Evolutionary conservation across 1,140 invertebrate genomes (phyloP), one percentile per base, ranked within the genome.

Genomic region (Aphelenchoides avenae): DNA sequence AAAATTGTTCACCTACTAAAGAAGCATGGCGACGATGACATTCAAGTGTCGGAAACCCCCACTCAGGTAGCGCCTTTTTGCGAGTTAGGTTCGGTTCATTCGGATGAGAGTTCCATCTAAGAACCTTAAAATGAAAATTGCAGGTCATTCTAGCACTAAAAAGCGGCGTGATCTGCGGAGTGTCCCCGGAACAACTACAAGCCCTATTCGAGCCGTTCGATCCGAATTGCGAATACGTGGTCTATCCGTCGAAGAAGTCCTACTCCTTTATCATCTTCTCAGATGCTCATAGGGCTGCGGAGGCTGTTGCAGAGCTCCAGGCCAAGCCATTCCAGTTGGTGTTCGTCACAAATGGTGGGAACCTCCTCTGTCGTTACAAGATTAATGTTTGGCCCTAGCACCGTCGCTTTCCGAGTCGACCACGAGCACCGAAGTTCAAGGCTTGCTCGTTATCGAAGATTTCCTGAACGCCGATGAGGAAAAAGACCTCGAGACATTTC

Each of bases 251-350:
- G 29, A 46, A 24, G 11, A 55, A 55, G 20, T 55, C 52, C 2
- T 55, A 55, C 41, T 55, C 52, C 34, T 27, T 55, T 20, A 53
- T 55, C 50, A 30, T 52, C n/a, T 55, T 55, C 29, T 55, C 52
- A 6, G 50, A 52, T 6, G 47, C 57, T 11, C 13, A 49, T 24
- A 52, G 31, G 18, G 52, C 52, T 15, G 34, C 15, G 4, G 26
- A 30, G 29, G 49, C 52, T 0, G 36, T 2, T 9, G 11, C n/a
- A 22, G 13, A 9, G 2, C 26, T 55, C 4, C n/a, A 52, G 9
- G 52, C 52, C n/a, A 52, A 33, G 43, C 52, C 52, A 7, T 55
- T 55, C 37, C 27, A 29, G 6, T 30, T 55, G 29, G 22, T 41
- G n/a, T 55, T 39, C 26, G 26, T 55, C 29, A 29, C 29, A 36